Percentiles rank a stretch among this genome's conserved stretches.
These are phyloP conservation scores for Nomia melanderi DNA, from an alignment of 1,140 invertebrate genomes.

Conservation along the genomic window DNA sequence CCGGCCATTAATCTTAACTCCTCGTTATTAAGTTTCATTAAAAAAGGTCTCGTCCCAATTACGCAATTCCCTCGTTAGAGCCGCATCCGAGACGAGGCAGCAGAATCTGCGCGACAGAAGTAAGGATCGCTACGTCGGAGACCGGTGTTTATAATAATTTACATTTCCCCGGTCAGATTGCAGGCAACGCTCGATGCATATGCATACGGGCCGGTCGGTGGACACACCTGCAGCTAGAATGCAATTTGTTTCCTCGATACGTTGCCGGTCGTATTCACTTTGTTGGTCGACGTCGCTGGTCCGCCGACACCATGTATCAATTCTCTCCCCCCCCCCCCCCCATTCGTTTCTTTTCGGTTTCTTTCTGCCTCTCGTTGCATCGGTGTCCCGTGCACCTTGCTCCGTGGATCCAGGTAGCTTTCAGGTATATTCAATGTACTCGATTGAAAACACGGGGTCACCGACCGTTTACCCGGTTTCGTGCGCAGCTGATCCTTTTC, in stretches of 20 bases:
- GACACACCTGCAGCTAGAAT: slow-evolving; percentile 35
- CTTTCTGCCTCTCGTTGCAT: too few relatives aligned
- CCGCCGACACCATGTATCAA: neutral
- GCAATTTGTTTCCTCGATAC: slow-evolving; percentile 47
- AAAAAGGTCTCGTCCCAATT: too few relatives aligned
- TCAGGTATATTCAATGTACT: too few relatives aligned
- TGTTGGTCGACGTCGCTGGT: slow-evolving; percentile 3
- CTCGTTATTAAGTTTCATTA: too few relatives aligned
- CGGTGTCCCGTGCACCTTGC: too few relatives aligned
- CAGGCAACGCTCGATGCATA: slow-evolving; percentile 1
- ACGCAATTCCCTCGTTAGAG: too few relatives aligned
- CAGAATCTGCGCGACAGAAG: neutral
- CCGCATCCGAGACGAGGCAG: too few relatives aligned
- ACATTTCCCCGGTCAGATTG: slow-evolving; percentile 3
- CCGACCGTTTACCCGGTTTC: slow-evolving; percentile 16
- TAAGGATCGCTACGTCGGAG: neutral
- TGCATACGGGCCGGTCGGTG: neutral
- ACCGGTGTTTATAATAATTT: slow-evolving; percentile 3
- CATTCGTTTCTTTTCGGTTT: too few relatives aligned
- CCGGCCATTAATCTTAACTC: too few relatives aligned
- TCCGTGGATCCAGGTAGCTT: too few relatives aligned
- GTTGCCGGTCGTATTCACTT: slow-evolving; percentile 29
- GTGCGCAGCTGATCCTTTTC: too few relatives aligned
- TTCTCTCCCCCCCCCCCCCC: too few relatives aligned
- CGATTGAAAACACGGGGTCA: slow-evolving; percentile 4